phyloP scores from a whole-genome alignment of 2,113 vertebrate genomes.

The Laticauda colubrina region DNA sequence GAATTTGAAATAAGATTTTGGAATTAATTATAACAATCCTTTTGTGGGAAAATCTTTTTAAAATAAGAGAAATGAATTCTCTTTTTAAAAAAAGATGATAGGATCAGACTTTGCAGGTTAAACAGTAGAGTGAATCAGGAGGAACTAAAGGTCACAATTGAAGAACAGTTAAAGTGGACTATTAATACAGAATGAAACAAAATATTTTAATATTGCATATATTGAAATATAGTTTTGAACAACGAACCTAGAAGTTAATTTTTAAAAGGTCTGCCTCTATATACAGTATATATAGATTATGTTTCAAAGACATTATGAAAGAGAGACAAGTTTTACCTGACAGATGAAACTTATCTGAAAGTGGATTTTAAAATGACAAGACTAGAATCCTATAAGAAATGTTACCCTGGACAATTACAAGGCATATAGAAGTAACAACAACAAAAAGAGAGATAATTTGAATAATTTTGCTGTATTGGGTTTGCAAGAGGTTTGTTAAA shows the following conservation, averaged over 20 bases:
- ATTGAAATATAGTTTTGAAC: not conserved
- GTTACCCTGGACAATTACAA: not conserved
- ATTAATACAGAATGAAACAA: not conserved
- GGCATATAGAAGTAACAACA: not conserved
- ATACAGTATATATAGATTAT: not conserved
- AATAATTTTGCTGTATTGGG: not conserved
- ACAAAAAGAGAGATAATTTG: not conserved
- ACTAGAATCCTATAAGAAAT: not conserved
- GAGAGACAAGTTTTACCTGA: not conserved
- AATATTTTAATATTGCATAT: not conserved
- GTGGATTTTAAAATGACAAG: not conserved
- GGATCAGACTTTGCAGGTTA: not conserved
- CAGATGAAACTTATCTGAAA: not conserved
- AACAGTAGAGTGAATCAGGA: not conserved
- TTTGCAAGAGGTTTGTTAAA: not conserved
- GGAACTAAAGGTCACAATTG: not conserved
- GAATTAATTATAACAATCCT: not conserved
- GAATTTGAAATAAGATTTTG: not conserved
- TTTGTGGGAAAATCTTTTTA: not conserved
- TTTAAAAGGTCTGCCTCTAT: not conserved
- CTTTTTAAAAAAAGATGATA: not conserved
- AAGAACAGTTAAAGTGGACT: not conserved
- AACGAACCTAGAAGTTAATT: not conserved
- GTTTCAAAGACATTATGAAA: not conserved
- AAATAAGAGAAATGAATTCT: not conserved